A percentile compares a stretch with the other conserved stretches of the same genome.
These are phyloP conservation scores for Ophraella communa DNA, from an alignment of 2,888 invertebrate species.

Conservation along the genomic window DNA sequence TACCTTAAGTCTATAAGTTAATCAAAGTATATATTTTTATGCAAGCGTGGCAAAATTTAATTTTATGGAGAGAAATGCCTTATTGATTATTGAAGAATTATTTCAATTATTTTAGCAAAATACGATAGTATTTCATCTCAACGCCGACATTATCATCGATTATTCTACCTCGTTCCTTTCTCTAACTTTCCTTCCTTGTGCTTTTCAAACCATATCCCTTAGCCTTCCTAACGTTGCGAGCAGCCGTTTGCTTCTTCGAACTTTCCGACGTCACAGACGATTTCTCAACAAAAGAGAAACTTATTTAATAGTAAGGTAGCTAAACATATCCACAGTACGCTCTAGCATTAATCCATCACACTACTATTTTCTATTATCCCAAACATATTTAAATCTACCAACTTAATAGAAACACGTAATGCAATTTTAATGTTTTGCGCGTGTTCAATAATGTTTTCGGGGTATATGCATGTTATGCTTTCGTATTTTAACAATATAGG, in stretches of 20 bases:
- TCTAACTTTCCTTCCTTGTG: conserved; percentile 17
- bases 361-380: too few relatives aligned
- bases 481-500: too few relatives aligned
- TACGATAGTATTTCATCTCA: conserved; percentile 25
- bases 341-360: neutral
- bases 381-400: too few relatives aligned
- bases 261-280: conserved; percentile 21
- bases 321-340: neutral
- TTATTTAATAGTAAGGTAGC: conserved; percentile 11
- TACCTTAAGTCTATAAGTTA: too few relatives aligned
- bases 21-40: conserved; percentile 11
- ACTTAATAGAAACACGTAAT: too few relatives aligned
- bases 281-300: conserved; percentile 6
- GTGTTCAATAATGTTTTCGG: too few relatives aligned
- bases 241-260: conserved; percentile 15
- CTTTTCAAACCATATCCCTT: conserved; percentile 4
- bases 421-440: too few relatives aligned
- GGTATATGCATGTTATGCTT: too few relatives aligned
- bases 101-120: conserved; percentile 25
- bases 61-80: conserved; percentile 14
- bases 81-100: conserved; percentile 22
- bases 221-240: conserved; percentile 1
- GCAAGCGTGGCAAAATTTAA: conserved; percentile 2
- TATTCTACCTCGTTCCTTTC: conserved; percentile 25
- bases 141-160: conserved; percentile 26